A percentile compares a stretch with the other conserved stretches of the same genome.
These are phyloP conservation scores for Porites cylindrica DNA, from an alignment of 92 coral and sea anemone species.

Conservation along the genomic window DNA sequence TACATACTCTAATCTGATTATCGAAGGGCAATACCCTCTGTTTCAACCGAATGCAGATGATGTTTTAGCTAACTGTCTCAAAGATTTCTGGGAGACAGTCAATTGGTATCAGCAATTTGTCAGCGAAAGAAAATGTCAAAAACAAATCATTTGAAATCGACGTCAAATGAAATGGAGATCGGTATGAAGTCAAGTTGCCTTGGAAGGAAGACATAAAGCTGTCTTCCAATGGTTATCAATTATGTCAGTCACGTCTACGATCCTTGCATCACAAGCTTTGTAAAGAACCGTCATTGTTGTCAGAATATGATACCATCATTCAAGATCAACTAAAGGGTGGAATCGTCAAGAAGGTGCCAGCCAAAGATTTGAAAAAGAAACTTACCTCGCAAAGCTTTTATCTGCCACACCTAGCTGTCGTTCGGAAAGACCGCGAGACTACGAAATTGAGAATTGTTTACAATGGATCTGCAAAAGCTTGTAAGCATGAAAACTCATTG, in stretches of 20 bases:
- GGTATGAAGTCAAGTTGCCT: constrained; percentile 70
- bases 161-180: constrained; percentile 49
- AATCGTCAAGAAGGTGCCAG: constrained; percentile 59
- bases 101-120: constrained; percentile 17
- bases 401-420: constrained; percentile 42
- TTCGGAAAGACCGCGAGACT: constrained; percentile 22
- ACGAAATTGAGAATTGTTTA: constrained; percentile 26
- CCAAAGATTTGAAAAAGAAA: constrained; percentile 23
- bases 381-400: constrained; percentile 8
- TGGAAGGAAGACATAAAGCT: constrained; percentile 62
- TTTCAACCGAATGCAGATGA: constrained; percentile 38
- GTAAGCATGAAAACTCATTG: constrained; percentile 15
- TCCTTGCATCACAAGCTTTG: constrained; percentile 61
- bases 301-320: constrained; percentile 65
- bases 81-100: constrained; percentile 51
- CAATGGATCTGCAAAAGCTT: constrained; percentile 20
- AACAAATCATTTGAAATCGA: constrained; percentile 21
- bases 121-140: constrained; percentile 11
- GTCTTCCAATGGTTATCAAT: constrained; percentile 51
- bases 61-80: constrained; percentile 14
- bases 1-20: constrained; percentile 27
- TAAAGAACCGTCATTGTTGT: constrained; percentile 52
- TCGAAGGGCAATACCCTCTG: constrained; percentile 7
- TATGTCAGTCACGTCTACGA: constrained; percentile 62
- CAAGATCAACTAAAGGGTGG: constrained; percentile 69